Base-by-base conservation (phyloP, 2,113 vertebrate genomes). In the Scortum barcoo region DNA sequence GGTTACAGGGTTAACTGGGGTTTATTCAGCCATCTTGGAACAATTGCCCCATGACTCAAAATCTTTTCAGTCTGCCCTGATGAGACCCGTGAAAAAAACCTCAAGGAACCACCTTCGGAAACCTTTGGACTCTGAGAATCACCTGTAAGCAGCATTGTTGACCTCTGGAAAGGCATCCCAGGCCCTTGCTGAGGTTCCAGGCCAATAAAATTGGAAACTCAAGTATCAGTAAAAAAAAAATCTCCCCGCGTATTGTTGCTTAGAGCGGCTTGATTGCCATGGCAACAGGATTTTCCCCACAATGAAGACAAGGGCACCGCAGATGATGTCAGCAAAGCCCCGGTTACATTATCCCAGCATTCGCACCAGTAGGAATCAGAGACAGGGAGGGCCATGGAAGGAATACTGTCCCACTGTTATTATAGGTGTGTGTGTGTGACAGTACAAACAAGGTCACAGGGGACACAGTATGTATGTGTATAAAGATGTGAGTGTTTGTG, bases 321-420 rank as follows among this genome's bases (percentile, higher is more conserved):
- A 28, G 66, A 48, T 92, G 88, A 91, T 89, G 87, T 93, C 78
- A 90, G 42, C 70, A 72, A 83, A 90, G 81, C 80, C 76, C 56
- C n/a, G 16, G 30, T 61, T 65, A 78, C 50, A 67, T 79, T 54
- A 50, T 38, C 68, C 22, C 22, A 44, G 60, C 80, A 60, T 72
- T 66, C 42, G 44, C 61, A 40, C 22, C 58, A 42, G 22, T 13
- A 61, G 40, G 30, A 74, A 53, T 82, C 26, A 33, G 73, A 60
- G 67, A 76, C 33, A 2, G 65, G 53, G 7, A 51, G 33, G 60
- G 17, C n/a, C 48, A 44, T 46, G 65, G 24, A 48, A 51, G 19
- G 13, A 60, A 51, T 6, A 30, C 7, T 28, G 40, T 74, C 57
- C 48, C 66, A 76, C 61, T 38, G 54, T 69, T 57, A 24, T 40